phyloP scores from a whole-genome alignment of 1,140 invertebrate species.

The Octopus bimaculoides region DNA sequence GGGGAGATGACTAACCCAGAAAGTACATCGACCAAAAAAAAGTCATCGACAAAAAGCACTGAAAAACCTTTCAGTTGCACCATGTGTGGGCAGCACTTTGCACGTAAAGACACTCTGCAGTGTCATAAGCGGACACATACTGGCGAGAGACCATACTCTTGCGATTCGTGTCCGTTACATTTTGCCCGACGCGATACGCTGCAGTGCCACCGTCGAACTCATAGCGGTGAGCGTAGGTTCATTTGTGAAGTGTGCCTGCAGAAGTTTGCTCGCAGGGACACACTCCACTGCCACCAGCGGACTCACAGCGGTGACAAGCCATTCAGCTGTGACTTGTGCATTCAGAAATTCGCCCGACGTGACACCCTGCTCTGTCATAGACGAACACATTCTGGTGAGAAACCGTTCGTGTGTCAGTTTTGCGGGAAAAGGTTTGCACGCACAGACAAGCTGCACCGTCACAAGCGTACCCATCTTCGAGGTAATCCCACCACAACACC shows the following conservation, averaged over 20 bases:
- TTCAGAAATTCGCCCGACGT: slow-evolving; percentile 19
- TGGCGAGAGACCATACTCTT: slow-evolving; percentile 24
- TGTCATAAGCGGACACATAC: slow-evolving; percentile 27
- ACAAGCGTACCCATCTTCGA: slow-evolving; percentile 53
- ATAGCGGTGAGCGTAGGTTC: slow-evolving; percentile 80
- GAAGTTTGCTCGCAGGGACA: slow-evolving; percentile 20
- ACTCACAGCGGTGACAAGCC: slow-evolving; percentile 47
- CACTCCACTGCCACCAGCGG: slow-evolving; percentile 65
- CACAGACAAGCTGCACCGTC: slow-evolving; percentile 25
- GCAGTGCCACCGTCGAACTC: slow-evolving; percentile 84
- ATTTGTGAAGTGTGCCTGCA: slow-evolving; percentile 18
- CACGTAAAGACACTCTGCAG: slow-evolving; percentile 35
- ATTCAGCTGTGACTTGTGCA: slow-evolving; percentile 20
- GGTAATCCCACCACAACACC: slow-evolving; percentile 19
- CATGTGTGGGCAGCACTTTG: slow-evolving; percentile 48
- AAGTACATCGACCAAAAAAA: background rate
- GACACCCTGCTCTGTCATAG: slow-evolving; percentile 21
- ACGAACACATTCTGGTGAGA: slow-evolving; percentile 28
- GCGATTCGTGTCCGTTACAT: slow-evolving; percentile 49
- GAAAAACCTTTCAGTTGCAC: slow-evolving; percentile 52
- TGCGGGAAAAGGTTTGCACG: slow-evolving; percentile 29
- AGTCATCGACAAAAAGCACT: background rate
- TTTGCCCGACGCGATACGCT: slow-evolving; percentile 84
- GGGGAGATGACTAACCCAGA: too few species aligned
- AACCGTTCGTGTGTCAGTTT: slow-evolving; percentile 40